phyloP scores from a whole-genome alignment of 2,113 vertebrate genomes.

The Pachycephala philippinensis region DNA sequence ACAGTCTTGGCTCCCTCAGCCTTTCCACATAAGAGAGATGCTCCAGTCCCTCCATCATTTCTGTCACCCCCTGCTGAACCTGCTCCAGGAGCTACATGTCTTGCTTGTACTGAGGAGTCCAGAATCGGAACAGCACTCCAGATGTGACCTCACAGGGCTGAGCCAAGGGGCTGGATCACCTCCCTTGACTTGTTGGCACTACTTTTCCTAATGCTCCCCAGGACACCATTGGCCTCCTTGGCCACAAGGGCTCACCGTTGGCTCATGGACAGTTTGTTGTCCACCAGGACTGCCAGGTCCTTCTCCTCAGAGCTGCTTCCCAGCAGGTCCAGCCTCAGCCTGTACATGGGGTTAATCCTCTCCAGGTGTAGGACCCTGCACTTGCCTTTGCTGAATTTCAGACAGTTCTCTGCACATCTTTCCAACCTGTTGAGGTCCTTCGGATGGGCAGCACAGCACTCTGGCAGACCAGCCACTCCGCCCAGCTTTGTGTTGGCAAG shows the following conservation, averaged over 20 bases:
- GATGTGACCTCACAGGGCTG: not conserved
- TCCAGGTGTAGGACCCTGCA: not conserved
- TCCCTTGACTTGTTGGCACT: fast-evolving
- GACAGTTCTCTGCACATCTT: not conserved
- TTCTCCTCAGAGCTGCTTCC: not conserved
- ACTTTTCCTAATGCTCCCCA: not conserved
- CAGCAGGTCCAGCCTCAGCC: not conserved
- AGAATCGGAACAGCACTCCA: not conserved
- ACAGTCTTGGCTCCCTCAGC: not conserved
- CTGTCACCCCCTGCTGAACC: not conserved
- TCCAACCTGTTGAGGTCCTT: fast-evolving
- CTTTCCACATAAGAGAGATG: not conserved
- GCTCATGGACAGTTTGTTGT: not conserved
- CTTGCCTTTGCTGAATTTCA: not conserved
- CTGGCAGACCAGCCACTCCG: not conserved
- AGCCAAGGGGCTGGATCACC: not conserved
- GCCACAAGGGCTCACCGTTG: not conserved
- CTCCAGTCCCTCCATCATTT: not conserved
- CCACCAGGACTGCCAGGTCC: not conserved
- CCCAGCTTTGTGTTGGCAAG: not conserved
- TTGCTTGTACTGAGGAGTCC: not conserved
- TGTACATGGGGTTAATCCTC: not conserved
- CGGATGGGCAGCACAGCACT: not conserved
- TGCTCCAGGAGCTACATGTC: fast-evolving
- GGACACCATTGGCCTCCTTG: not conserved